Base-by-base conservation (phyloP, 2,888 invertebrate species). In the Euplagia quadripunctaria region DNA sequence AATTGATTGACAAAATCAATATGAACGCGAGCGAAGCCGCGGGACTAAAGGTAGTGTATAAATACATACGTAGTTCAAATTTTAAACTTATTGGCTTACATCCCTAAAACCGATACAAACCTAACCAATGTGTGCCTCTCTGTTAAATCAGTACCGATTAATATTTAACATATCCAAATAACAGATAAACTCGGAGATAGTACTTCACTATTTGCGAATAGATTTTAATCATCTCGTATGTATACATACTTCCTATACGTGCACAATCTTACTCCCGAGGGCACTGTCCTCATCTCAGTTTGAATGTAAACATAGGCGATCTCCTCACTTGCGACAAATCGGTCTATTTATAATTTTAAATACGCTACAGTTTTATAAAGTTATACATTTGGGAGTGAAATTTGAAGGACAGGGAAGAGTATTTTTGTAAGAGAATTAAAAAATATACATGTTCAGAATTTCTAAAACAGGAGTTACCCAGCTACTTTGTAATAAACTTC, bases 171-270 rank as follows among this genome's bases (percentile, higher is more conserved):
- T 46, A 46, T 42, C 42, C 42, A 14, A 64, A 68, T 64, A 52
- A 9, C 63, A 68, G 49, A 73, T 64, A 55, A 66, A 52, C 55
- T 70, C 74, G 49, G 74, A 79, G 80, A 82, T 79, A 61, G 64
- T 51, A 70, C 72, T 82, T 64, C 16, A 58, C 64, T 71, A 72
- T 77, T 82, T 80, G 74, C 71, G 73, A 68, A 82, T 71, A 79
- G 82, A 84, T 82, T 83, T 82, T 83, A 84, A 84, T 82, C 83
- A 84, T 71, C 71, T 78, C 76, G 74, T 67, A 58, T 70, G 76
- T 68, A 68, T 70, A 69, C 65, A 75, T 68, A 6, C 41, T 14
- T 64, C 64, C 20, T 73, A 72, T 72, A 70, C 64, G 66, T 69
- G 61, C 75, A 63, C 73, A 70, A 74, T 75, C 72, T 76, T 55